Evolutionary conservation across 35 echinoderm and acorn worm species (phyloP).

Genomic region (Hemicentrotus pulcherrimus): DNA sequence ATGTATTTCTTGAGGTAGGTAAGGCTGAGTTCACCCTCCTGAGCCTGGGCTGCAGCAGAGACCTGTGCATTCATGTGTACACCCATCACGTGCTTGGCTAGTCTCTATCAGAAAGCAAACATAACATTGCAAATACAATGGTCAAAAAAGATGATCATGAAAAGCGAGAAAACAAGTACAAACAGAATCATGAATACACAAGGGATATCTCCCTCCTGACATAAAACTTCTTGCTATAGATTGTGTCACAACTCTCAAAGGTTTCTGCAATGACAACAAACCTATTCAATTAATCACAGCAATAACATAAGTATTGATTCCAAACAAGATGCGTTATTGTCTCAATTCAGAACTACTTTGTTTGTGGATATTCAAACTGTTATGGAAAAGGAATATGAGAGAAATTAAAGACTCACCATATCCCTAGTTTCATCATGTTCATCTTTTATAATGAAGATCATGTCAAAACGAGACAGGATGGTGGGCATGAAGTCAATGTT

Average conservation of each 20-base stretch:
- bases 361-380: neutral
- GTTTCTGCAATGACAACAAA: neutral
- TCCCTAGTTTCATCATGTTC: slow-evolving; percentile 96
- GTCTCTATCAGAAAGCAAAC: slow-evolving; percentile 54
- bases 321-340: neutral
- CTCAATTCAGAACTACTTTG: neutral
- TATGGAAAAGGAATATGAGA: neutral
- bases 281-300: neutral
- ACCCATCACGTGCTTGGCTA: slow-evolving; percentile 99
- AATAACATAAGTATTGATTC: neutral
- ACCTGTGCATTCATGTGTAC: slow-evolving; percentile 90
- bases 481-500: slow-evolving; percentile 99
- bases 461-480: slow-evolving; percentile 99
- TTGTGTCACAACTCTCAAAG: neutral
- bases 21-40: slow-evolving; percentile 79
- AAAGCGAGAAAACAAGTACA: neutral
- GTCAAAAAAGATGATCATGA: neutral
- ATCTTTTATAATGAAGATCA: slow-evolving; percentile 99
- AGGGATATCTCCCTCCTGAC: neutral
- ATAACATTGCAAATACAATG: neutral
- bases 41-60: slow-evolving; percentile 43
- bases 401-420: slow-evolving; percentile 64
- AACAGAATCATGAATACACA: neutral
- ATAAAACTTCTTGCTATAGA: neutral
- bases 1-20: slow-evolving; percentile 97